Evolutionary conservation across 2,797 vertebrate genomes (phyloP), one percentile per base, ranked within the genome.

Genomic region (Gastrophryne carolinensis): DNA sequence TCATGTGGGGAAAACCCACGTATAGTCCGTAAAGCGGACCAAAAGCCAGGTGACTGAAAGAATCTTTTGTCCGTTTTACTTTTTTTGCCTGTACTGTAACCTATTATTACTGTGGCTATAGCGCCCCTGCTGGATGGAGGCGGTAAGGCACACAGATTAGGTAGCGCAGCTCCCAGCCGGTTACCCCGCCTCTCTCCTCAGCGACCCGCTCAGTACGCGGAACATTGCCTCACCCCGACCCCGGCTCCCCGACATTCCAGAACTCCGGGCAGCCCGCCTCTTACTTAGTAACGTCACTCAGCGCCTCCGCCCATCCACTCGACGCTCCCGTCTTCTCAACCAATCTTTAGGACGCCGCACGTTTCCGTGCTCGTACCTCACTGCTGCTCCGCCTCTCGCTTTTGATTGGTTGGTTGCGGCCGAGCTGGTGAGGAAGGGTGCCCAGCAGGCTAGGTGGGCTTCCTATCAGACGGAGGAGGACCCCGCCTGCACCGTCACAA

Each of bases 371-470:
- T 49, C 12, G 11, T 15, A 3, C 1, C 9, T 13, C 2, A 6
- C 47, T 21, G n/a, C 3, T 2, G 29, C 63, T 30, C 32, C 73
- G 54, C 65, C 73, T 53, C 30, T 27, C 26, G 12, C 4, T 3
- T 1, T 11, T 32, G n/a, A 71, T 56, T 32, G 79, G 30, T 37
- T 26, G 17, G 4, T 21, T 1, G 34, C 57, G 54, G 73, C 29
- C 72, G 29, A 71, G 82, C 79, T 79, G 47, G 81, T 79, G 64
- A 79, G 79, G 79, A 72, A 58, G 23, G 61, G 79, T 39, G 1
- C 19, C 72, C 79, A 78, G 81, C 4, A 53, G 39, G 23, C 11
- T 13, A 68, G 71, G 54, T 79, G 1, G 56, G 27, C 47, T 67
- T 54, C 34, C 56, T 52, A 71, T 71, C 83, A 80, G 79, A 78